Evolutionary conservation across 2,888 invertebrate species (phyloP).

Genomic region (Caenorhabditis sp.): DNA sequence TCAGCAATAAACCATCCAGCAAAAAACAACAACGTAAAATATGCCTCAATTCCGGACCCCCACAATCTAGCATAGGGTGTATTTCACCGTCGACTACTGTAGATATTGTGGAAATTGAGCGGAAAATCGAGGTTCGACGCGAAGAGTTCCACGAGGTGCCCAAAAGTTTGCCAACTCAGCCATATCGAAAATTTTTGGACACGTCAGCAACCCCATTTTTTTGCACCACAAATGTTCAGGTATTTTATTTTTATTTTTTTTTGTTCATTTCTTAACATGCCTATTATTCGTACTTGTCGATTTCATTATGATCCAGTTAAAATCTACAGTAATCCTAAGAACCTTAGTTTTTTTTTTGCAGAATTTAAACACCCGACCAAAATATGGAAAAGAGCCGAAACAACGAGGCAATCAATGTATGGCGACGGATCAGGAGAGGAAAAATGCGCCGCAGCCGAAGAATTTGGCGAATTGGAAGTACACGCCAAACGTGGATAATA

Average conservation of each 20-base stretch:
- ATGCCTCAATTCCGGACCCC: neutral
- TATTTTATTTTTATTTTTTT: neutral
- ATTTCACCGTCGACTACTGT: neutral
- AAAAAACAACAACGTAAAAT: neutral
- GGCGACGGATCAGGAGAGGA: neutral
- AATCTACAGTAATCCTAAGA: neutral
- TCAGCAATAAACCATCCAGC: neutral
- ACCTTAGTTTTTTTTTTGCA: neutral
- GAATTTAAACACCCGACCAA: neutral
- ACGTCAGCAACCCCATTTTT: neutral
- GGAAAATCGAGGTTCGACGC: neutral
- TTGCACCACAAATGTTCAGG: neutral
- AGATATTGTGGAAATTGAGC: constrained; percentile 2
- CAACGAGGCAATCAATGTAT: neutral
- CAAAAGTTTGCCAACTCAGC: neutral
- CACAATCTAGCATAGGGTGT: neutral
- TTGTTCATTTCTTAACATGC: neutral
- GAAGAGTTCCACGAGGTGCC: neutral
- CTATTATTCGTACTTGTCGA: neutral
- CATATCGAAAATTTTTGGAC: neutral
- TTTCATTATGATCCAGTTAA: neutral
- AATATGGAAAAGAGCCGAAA: neutral
- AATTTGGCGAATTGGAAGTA: neutral
- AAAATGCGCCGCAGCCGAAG: neutral
- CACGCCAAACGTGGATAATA: neutral